Conservation (phyloP, 2,113 vertebrate genomes). For the Peromyscus maniculatus region DNA sequence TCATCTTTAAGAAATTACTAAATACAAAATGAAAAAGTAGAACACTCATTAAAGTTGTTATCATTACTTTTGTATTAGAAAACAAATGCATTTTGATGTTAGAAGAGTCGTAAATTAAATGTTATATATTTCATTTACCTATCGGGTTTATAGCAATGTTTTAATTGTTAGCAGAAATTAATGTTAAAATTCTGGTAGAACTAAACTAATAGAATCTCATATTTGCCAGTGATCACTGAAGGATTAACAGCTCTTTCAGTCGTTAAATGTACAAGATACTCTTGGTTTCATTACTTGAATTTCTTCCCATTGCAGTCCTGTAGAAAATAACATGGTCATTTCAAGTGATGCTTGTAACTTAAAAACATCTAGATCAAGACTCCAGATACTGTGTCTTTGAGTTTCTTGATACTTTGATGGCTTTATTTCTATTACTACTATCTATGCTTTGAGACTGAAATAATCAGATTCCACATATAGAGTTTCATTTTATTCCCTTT, state of each 20-base stretch:
- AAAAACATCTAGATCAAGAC: constrained; percentile 76
- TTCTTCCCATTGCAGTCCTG: background rate
- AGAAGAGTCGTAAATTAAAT: constrained; percentile 20
- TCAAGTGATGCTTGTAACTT: constrained; percentile 73
- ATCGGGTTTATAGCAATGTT: background rate
- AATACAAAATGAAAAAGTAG: constrained; percentile 46
- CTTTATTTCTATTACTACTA: constrained; percentile 67
- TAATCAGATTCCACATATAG: constrained; percentile 76
- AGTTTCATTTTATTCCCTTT: constrained; percentile 76
- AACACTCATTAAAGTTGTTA: constrained; percentile 25
- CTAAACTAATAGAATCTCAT: constrained; percentile 36
- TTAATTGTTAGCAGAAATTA: constrained; percentile 33
- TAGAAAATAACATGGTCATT: constrained; percentile 73
- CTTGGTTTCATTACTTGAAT: constrained; percentile 44
- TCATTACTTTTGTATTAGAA: constrained; percentile 42
- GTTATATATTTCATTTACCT: constrained; percentile 4
- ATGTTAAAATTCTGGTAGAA: constrained; percentile 52
- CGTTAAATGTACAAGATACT: constrained; percentile 35
- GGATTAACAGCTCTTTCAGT: constrained; percentile 5
- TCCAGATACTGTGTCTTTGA: constrained; percentile 53
- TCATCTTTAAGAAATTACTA: constrained; percentile 50
- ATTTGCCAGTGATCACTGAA: constrained; percentile 5
- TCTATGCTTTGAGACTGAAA: constrained; percentile 81
- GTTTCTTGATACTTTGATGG: constrained; percentile 51
- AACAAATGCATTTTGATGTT: constrained; percentile 35